Percentiles rank a stretch among this genome's conserved stretches.
Evolutionary conservation across 37 sponge, comb jelly and placozoan species (phyloP).

Genomic region (Agelas oroides): DNA sequence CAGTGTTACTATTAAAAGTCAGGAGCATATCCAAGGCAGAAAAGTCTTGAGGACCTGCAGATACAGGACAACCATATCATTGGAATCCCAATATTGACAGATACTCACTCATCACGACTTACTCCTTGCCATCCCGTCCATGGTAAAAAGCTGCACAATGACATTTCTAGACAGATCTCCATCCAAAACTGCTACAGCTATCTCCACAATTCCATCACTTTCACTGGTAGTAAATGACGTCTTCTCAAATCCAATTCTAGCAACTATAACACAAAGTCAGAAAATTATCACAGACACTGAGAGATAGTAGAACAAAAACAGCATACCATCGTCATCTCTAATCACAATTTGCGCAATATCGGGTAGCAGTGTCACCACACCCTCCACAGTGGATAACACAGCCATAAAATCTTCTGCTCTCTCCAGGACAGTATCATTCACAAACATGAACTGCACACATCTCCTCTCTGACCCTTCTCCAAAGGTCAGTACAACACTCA

Average conservation of each 20-base stretch:
- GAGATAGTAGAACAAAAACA: too few relatives aligned
- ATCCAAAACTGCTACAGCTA: not conserved
- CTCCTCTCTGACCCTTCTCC: not conserved
- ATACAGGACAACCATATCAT: not conserved
- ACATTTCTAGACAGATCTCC: not conserved
- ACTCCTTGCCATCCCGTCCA: not conserved
- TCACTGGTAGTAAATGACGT: not conserved
- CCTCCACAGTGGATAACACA: not conserved
- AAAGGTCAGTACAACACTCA: not conserved
- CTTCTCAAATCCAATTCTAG: not conserved
- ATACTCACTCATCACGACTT: not conserved
- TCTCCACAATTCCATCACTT: not conserved
- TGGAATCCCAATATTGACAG: too few relatives aligned
- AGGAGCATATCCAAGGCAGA: not conserved
- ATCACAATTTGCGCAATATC: not conserved
- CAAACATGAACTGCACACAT: not conserved
- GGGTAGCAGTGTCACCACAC: not conserved
- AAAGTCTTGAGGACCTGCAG: not conserved
- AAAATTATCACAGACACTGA: too few relatives aligned
- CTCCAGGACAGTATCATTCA: not conserved
- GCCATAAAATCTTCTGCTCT: not conserved
- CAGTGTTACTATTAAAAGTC: not conserved
- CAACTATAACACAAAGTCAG: too few relatives aligned
- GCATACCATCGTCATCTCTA: not conserved
- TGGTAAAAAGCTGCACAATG: not conserved